phyloP scores from a whole-genome alignment of 2,797 vertebrate species.

The Serranus cabrilla region DNA sequence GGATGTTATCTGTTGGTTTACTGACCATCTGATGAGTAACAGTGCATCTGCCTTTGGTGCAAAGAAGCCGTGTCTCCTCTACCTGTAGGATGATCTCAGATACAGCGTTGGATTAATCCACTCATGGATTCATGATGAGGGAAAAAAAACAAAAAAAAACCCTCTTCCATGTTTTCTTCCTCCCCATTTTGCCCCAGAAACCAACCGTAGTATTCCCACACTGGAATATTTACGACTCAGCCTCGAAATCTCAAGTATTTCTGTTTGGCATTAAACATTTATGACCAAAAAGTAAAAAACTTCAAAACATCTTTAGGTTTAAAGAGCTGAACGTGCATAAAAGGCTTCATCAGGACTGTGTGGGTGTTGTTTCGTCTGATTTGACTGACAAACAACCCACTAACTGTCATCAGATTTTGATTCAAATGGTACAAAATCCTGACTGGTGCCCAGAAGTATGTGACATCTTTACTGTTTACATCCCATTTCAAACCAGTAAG shows the following conservation, averaged over 20 bases:
- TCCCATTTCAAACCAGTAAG: background rate
- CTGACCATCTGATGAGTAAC: constrained; percentile 47
- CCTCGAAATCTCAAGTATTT: constrained; percentile 2
- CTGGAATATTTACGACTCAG: background rate
- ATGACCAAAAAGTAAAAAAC: background rate
- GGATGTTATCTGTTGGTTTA: constrained; percentile 42
- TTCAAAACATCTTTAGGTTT: background rate
- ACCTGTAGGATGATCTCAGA: constrained; percentile 39
- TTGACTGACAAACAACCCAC: constrained; percentile 17
- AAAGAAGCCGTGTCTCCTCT: constrained; percentile 23
- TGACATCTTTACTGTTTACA: background rate
- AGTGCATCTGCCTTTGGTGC: constrained; percentile 32
- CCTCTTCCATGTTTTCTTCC: background rate
- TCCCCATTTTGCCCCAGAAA: background rate
- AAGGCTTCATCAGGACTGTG: background rate
- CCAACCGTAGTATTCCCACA: background rate
- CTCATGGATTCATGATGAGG: background rate
- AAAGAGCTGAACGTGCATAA: background rate
- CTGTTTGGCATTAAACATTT: background rate
- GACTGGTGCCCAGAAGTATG: background rate
- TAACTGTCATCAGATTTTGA: constrained; percentile 15
- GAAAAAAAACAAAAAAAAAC: too few species aligned
- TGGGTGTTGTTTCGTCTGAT: constrained; percentile 3
- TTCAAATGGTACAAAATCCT: background rate
- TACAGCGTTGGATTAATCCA: constrained; percentile 5